Conservation (phyloP, 2,888 invertebrate species). For the Drosophila heteroneura region DNA sequence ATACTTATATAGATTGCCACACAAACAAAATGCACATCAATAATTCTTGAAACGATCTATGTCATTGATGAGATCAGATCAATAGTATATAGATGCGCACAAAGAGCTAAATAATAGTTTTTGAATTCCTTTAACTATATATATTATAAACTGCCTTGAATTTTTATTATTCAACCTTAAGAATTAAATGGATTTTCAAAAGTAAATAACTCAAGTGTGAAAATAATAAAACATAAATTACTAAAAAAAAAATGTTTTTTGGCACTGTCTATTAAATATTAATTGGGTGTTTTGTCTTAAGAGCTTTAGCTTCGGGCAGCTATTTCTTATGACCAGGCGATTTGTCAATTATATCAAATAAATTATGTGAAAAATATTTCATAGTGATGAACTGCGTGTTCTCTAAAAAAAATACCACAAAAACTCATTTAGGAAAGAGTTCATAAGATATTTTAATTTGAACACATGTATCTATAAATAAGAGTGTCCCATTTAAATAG, state of each 20-base stretch:
- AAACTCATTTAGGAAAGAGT: slow-evolving; percentile 26
- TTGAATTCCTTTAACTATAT: slow-evolving; percentile 17
- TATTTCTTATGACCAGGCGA: slow-evolving; percentile 19
- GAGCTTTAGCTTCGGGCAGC: slow-evolving; percentile 14
- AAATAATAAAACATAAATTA: slow-evolving; percentile 23
- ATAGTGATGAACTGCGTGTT: not conserved
- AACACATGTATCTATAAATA: slow-evolving; percentile 66
- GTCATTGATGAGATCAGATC: slow-evolving; percentile 79
- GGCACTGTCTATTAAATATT: slow-evolving; percentile 18
- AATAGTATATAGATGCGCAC: slow-evolving; percentile 39
- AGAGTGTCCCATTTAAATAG: slow-evolving; percentile 48
- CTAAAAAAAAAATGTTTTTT: not conserved
- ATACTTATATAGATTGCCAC: slow-evolving; percentile 28
- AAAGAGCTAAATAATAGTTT: slow-evolving; percentile 23
- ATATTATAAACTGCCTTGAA: slow-evolving; percentile 26
- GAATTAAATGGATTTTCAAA: slow-evolving; percentile 15
- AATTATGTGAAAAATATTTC: slow-evolving; percentile 30
- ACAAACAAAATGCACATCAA: slow-evolving; percentile 32
- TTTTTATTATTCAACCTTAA: slow-evolving; percentile 15
- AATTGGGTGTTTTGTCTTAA: slow-evolving; percentile 40
- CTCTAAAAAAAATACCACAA: not conserved
- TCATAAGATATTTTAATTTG: slow-evolving; percentile 43
- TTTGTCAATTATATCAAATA: slow-evolving; percentile 33
- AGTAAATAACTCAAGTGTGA: slow-evolving; percentile 37
- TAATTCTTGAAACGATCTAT: slow-evolving; percentile 58